phyloP scores from a whole-genome alignment of 2,113 vertebrate species.

The Podiceps cristatus region DNA sequence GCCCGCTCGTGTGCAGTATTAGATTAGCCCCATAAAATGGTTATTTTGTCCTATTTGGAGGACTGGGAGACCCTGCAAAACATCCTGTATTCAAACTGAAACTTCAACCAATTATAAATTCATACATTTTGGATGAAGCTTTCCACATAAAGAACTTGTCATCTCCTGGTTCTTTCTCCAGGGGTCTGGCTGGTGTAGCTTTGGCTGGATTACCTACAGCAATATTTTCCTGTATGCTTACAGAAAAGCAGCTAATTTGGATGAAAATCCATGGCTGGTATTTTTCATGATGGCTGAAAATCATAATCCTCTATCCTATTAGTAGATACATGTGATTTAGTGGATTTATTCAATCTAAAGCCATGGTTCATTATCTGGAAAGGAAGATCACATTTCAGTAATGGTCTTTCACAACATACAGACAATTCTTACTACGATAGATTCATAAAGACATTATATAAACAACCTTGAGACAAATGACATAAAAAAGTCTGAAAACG shows the following conservation, averaged over 20 bases:
- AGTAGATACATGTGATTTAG: background rate
- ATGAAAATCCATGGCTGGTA: background rate
- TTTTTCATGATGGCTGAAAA: background rate
- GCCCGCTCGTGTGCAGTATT: accelerated
- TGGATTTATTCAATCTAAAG: background rate
- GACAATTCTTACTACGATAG: background rate
- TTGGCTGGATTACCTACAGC: background rate
- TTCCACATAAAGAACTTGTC: accelerated
- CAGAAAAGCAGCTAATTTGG: background rate
- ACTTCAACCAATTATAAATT: background rate
- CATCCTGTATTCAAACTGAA: background rate
- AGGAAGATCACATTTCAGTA: background rate
- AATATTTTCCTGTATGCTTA: background rate
- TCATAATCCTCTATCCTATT: background rate
- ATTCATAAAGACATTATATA: background rate
- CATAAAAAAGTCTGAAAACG: background rate
- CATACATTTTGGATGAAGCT: background rate
- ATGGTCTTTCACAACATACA: accelerated
- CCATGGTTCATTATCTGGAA: background rate
- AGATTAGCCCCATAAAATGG: background rate
- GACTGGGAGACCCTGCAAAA: background rate
- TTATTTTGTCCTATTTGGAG: background rate
- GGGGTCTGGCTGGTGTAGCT: accelerated
- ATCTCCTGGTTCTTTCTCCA: background rate
- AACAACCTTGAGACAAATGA: background rate